A percentile compares a stretch with the other conserved stretches of the same genome.
phyloP scores from a whole-genome alignment of 1,140 invertebrate genomes.

The Drosophila subobscura region DNA sequence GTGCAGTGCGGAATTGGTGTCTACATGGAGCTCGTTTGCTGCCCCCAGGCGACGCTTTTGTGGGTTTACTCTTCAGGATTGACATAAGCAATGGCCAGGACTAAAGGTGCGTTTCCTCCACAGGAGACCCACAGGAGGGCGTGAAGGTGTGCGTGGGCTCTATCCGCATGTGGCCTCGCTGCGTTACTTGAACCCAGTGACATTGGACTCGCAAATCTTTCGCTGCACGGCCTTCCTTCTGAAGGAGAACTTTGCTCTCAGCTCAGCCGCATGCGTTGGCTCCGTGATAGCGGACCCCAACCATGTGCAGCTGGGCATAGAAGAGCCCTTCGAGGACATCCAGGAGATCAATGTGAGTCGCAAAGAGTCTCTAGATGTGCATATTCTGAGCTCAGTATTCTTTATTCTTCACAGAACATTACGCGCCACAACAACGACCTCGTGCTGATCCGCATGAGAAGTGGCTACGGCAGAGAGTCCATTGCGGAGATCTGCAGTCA shows the following conservation, averaged over 20 bases:
- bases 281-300: neutral
- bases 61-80: no score
- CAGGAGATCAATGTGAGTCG: neutral
- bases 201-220: neutral
- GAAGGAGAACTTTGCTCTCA: neutral
- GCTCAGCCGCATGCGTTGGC: neutral
- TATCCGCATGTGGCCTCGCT: conserved; percentile 8
- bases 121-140: no score
- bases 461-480: no score
- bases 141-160: neutral
- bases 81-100: neutral
- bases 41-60: neutral
- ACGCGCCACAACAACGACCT: neutral
- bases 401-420: no score
- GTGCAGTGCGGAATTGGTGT: neutral
- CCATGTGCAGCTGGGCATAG: neutral
- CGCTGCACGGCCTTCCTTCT: conserved; percentile 6
- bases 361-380: neutral
- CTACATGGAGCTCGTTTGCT: conserved; percentile 17
- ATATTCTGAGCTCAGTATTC: neutral
- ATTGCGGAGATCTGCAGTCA: no score
- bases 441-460: neutral
- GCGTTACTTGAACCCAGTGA: neutral
- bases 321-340: neutral
- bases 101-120: neutral